Conservation (phyloP, 2,888 invertebrate genomes). For the Erebia epiphron region DNA sequence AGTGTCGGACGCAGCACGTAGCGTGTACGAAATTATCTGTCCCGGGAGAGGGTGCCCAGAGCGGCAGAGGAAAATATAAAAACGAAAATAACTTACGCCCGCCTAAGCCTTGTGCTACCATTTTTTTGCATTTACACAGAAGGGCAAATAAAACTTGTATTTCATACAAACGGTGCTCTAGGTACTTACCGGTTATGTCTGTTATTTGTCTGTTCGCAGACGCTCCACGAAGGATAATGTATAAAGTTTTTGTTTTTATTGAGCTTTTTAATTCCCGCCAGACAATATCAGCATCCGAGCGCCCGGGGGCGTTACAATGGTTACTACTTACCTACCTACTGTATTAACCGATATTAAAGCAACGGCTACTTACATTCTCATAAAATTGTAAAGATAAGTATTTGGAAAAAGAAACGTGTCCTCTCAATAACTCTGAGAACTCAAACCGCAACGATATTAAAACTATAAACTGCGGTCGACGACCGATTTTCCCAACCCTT, state of each 20-base stretch:
- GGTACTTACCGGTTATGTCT: conserved; percentile 43
- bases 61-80: conserved; percentile 69
- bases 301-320: conserved; percentile 22
- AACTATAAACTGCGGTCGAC: conserved; percentile 77
- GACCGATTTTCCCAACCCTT: conserved; percentile 60
- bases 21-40: conserved; percentile 71
- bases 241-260: conserved; percentile 37
- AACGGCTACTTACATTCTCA: conserved; percentile 38
- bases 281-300: conserved; percentile 31
- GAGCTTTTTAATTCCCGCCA: conserved; percentile 36
- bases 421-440: conserved; percentile 63
- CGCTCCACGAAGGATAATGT: conserved; percentile 32
- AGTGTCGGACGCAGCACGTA: conserved; percentile 67
- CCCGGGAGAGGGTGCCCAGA: conserved; percentile 63
- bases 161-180: conserved; percentile 56
- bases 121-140: conserved; percentile 60
- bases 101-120: conserved; percentile 59
- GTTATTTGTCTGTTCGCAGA: conserved; percentile 44
- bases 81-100: conserved; percentile 73
- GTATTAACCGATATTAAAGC: conserved; percentile 29
- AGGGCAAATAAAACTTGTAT: conserved; percentile 64
- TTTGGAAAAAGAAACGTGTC: conserved; percentile 68
- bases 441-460: conserved; percentile 74
- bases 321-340: conserved; percentile 14
- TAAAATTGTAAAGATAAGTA: conserved; percentile 52